phyloP scores from a whole-genome alignment of 2,113 vertebrate genomes.

The Pygoscelis antarcticus region DNA sequence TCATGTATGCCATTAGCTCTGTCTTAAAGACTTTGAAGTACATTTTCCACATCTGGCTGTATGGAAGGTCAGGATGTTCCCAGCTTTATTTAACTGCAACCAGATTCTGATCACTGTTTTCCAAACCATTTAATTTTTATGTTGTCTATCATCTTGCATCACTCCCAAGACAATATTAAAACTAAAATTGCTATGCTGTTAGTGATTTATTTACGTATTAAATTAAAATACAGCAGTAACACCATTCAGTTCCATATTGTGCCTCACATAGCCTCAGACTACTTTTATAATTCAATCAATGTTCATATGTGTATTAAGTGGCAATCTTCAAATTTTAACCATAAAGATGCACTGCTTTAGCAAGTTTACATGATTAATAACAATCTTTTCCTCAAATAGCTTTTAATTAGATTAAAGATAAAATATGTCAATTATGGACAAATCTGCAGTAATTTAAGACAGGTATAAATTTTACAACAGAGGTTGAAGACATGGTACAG shows the following conservation, averaged over 20 bases:
- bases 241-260: not conserved
- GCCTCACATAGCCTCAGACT: not conserved
- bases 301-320: not conserved
- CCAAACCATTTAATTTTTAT: not conserved
- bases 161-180: not conserved
- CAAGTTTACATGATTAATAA: not conserved
- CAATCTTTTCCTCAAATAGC: not conserved
- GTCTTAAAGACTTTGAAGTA: slow-evolving; percentile 31
- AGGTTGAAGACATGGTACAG: not conserved
- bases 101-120: slow-evolving; percentile 7
- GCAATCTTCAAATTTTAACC: not conserved
- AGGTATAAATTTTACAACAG: not conserved
- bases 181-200: not conserved
- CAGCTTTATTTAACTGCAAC: slow-evolving; percentile 32
- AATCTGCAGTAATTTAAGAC: not conserved
- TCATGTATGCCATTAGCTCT: not conserved
- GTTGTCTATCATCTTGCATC: not conserved
- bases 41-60: slow-evolving; percentile 35
- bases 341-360: not conserved
- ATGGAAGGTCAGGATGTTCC: slow-evolving; percentile 36
- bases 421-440: not conserved
- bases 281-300: not conserved
- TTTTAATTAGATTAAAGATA: not conserved
- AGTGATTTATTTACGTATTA: not conserved
- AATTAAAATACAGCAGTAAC: not conserved